phyloP scores from a whole-genome alignment of 2,888 invertebrate species.

The Mamestra brassicae region DNA sequence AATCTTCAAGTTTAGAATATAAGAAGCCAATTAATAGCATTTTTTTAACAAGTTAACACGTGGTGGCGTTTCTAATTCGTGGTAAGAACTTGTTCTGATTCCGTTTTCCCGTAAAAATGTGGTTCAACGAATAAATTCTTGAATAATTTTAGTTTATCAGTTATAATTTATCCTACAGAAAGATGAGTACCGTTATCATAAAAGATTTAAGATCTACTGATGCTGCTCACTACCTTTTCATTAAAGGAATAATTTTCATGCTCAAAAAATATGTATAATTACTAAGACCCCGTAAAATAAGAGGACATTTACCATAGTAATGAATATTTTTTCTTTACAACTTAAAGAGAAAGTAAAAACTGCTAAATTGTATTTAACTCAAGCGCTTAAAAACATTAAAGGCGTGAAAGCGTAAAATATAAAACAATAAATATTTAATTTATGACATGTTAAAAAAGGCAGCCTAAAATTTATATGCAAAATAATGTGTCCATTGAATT shows the following conservation, averaged over 20 bases:
- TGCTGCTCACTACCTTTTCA: neutral
- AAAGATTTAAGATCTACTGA: constrained; percentile 15
- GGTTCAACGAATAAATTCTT: constrained; percentile 41
- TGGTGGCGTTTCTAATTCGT: neutral
- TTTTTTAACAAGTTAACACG: constrained; percentile 10
- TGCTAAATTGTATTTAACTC: neutral
- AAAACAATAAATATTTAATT: constrained; percentile 30
- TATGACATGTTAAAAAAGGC: constrained; percentile 36
- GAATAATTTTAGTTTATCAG: constrained; percentile 40
- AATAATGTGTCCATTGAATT: constrained; percentile 66
- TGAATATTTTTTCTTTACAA: neutral
- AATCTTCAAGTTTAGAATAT: neutral
- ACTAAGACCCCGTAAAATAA: neutral
- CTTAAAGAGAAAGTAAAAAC: too few relatives aligned
- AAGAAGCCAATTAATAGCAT: neutral
- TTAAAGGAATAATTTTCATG: neutral
- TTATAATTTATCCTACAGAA: constrained; percentile 31
- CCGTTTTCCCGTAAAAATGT: constrained; percentile 36
- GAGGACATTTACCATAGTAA: neutral
- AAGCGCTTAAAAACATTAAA: constrained; percentile 3
- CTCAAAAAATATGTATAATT: neutral
- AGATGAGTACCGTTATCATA: constrained; percentile 23
- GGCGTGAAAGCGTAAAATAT: constrained; percentile 16
- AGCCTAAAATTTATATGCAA: constrained; percentile 31
- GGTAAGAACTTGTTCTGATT: constrained; percentile 29